Evolutionary conservation across 2,113 vertebrate genomes (phyloP), one percentile per base, ranked within the genome.

Genomic region (Orientallactaga bullata): DNA sequence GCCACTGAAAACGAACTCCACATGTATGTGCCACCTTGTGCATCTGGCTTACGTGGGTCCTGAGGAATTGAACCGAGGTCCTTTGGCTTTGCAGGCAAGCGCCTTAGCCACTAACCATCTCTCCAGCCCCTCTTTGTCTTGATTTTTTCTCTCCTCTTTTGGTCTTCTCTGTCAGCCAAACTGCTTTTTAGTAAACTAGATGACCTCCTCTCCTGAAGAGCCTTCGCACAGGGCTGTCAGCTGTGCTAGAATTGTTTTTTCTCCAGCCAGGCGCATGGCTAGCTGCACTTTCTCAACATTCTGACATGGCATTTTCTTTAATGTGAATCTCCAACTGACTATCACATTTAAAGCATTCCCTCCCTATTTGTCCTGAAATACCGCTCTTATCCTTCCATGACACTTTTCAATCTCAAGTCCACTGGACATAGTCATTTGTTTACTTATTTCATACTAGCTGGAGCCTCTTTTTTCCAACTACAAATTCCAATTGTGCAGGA

Each of bases 231-330:
- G 15, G 24, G 7, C 30, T 61, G 8, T 28, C 10, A 42, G 5
- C 1, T 71, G 63, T 37, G 7, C 76, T 55, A 63, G 35, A 55
- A 79, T 24, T 21, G 20, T 39, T 51, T 26, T 39, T 77, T 39
- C 63, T 74, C n/a, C 16, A 39, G 17, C 7, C 23, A 26, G 0
- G 11, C 17, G 58, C 1, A 0, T 2, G 16, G 26, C 11, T 32
- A 78, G 42, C 15, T 30, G 78, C 17, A 21, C 12, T 9, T 89
- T 35, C 55, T 69, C 35, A 71, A 35, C 63, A 68, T 26, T n/a
- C 21, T 39, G 23, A 93, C 20, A 35, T 17, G n/a, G 21, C 11
- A 5, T 28, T 58, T 88, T 74, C 30, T n/a, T 93, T 28, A 60
- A 12, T 7, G 5, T 28, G 39, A 88, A 80, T 8, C 13, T 32